Percentiles rank a stretch among this genome's conserved stretches.
Conservation (phyloP, 1,140 invertebrate genomes). For the Coptotermes formosanus region DNA sequence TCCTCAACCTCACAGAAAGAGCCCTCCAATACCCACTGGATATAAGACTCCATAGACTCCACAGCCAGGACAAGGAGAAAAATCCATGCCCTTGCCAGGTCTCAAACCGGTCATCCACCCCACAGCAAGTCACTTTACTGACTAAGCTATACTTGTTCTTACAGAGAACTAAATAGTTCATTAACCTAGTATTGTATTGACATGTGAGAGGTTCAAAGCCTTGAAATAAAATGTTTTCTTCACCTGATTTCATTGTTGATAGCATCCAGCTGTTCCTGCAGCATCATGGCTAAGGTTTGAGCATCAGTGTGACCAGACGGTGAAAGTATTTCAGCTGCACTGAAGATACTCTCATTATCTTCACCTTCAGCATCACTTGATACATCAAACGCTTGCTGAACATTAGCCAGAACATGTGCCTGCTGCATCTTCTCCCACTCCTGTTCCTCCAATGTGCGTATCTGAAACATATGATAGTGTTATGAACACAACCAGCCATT, state of each 20-base stretch:
- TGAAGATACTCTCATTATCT: slow-evolving; percentile 71
- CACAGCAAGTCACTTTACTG: no score
- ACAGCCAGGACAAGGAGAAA: no score
- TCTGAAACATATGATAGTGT: slow-evolving; percentile 39
- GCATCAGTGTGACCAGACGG: slow-evolving; percentile 88
- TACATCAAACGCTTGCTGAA: slow-evolving; percentile 84
- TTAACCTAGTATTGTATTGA: no score
- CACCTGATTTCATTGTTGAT: slow-evolving; percentile 97
- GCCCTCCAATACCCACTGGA: no score
- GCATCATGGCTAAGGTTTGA: slow-evolving; percentile 95
- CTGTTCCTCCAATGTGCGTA: slow-evolving; percentile 53
- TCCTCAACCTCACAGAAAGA: no score
- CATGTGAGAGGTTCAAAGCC: no score
- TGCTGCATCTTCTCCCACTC: slow-evolving; percentile 96
- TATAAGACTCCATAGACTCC: no score
- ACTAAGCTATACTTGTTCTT: no score
- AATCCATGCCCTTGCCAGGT: no score
- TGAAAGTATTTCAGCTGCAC: slow-evolving; percentile 67
- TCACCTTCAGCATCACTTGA: slow-evolving; percentile 76
- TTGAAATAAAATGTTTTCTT: background rate
- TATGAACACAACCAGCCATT: background rate
- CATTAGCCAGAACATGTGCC: slow-evolving; percentile 88
- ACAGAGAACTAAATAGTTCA: no score
- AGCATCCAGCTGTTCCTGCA: slow-evolving; percentile 98
- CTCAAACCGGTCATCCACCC: no score